Base-by-base conservation (phyloP, 2,888 invertebrate genomes). In the Acleris emargana region DNA sequence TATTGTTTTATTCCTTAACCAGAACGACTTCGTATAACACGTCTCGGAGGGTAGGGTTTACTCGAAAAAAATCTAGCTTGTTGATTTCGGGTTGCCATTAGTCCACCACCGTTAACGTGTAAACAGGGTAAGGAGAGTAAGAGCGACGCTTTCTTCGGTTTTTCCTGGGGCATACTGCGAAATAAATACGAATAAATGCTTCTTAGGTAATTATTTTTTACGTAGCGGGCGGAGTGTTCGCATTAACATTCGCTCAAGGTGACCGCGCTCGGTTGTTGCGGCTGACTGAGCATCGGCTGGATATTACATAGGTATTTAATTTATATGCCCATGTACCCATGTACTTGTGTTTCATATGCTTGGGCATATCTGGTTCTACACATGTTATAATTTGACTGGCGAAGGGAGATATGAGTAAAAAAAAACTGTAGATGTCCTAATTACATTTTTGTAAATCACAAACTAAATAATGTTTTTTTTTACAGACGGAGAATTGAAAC, bases 401-500 rank as follows among this genome's bases (percentile, higher is more conserved):
- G 38, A 11, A 6, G 32, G 32, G 32, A 25, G 25, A 3, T 25
- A 3, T 25, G 25, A 5, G 25, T 25, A 25, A 4, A 28, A 9
- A 7, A 28, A 28, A 28, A 1, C 28, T 7, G 28, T 28, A 28
- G 7, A 2, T 7, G 7, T 28, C 25, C 22, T 22, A 3, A 22
- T 25, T 25, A 25, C 25, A 13, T n/a, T 43, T n/a, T 2, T 5
- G 52, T 50, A 63, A 49, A 57, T 53, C 25, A 16, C 16, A 32
- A 6, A 42, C 18, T 47, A 52, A 60, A 11, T 61, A 50, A 64
- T 51, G 47, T 13, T 62, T 11, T 25, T 25, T 80, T 76, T 88
- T 87, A 16, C 90, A 95, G 95, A 76, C 95, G 97, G 70, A 95
- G 98, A 79, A 96, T 99, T 87, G 97, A 97, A 81, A 95, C 94